These are phyloP conservation scores for Theocolax elegans DNA, from an alignment of 1,140 invertebrate genomes.

Conservation along the genomic window DNA sequence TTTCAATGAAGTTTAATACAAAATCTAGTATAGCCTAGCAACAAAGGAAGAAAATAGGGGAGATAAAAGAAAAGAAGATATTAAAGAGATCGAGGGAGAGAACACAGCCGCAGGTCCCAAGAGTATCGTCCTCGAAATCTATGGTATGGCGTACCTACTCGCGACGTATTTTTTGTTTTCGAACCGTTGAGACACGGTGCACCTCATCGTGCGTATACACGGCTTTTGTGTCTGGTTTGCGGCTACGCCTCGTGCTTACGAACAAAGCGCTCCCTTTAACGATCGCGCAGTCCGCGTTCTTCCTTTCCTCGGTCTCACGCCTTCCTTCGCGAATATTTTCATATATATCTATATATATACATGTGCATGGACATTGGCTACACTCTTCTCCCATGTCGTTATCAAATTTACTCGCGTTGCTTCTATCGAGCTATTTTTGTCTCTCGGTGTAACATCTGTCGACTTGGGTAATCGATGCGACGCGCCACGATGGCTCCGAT, in stretches of 20 bases:
- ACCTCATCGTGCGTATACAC: background rate
- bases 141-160: too few relatives aligned
- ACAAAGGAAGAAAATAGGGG: too few relatives aligned
- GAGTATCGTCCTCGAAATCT: too few relatives aligned
- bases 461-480: background rate
- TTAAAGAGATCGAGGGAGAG: too few relatives aligned
- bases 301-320: background rate
- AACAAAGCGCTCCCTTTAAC: slow-evolving; percentile 44
- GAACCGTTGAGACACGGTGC: too few relatives aligned
- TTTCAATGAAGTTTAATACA: too few relatives aligned
- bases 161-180: too few relatives aligned
- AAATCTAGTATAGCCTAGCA: too few relatives aligned
- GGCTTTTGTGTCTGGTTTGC: slow-evolving; percentile 35
- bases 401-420: too few relatives aligned
- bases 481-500: background rate
- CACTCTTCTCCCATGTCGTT: background rate
- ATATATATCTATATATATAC: too few relatives aligned
- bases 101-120: too few relatives aligned
- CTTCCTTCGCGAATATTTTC: background rate
- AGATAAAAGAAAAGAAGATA: too few relatives aligned
- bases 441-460: background rate
- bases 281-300: background rate
- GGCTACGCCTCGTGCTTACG: slow-evolving; percentile 40
- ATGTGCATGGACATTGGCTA: background rate
- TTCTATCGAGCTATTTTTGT: background rate